Percentiles rank a stretch among this genome's conserved stretches.
These are phyloP conservation scores for Menura novaehollandiae DNA, from an alignment of 2,113 vertebrate genomes.

Conservation along the genomic window DNA sequence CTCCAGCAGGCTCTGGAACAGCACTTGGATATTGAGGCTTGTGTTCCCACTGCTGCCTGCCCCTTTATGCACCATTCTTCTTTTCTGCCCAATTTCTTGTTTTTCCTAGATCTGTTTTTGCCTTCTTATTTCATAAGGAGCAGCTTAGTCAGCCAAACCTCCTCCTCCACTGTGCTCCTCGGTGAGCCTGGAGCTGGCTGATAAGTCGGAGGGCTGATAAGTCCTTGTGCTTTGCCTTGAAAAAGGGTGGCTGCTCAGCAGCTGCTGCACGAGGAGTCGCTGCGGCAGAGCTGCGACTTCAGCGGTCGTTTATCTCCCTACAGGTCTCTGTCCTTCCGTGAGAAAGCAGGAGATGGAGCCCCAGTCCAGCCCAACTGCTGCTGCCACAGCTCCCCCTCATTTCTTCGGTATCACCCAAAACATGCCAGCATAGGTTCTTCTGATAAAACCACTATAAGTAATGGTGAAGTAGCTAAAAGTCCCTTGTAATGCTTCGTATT, in stretches of 20 bases:
- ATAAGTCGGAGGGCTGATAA: neutral
- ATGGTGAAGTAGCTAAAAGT: neutral
- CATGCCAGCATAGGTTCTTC: neutral
- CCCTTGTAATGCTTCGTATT: neutral
- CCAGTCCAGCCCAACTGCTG: neutral
- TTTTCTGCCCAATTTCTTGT: neutral
- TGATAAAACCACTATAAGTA: neutral
- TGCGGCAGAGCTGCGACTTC: neutral
- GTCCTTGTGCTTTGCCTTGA: neutral
- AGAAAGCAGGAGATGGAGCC: constrained; percentile 29
- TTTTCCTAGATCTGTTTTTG: neutral
- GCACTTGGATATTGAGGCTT: neutral
- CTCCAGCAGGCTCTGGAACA: neutral
- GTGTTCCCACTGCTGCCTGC: neutral
- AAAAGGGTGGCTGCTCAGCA: neutral
- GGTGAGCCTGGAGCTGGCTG: neutral
- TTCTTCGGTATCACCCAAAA: neutral
- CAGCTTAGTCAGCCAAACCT: neutral
- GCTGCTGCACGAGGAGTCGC: neutral
- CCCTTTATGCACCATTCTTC: neutral
- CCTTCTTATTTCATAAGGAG: neutral
- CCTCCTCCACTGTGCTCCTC: neutral
- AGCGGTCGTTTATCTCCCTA: neutral
- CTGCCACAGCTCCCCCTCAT: neutral
- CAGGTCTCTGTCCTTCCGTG: neutral